Base-by-base conservation (phyloP, 2,797 vertebrate genomes). In the Pteropus rufus region DNA sequence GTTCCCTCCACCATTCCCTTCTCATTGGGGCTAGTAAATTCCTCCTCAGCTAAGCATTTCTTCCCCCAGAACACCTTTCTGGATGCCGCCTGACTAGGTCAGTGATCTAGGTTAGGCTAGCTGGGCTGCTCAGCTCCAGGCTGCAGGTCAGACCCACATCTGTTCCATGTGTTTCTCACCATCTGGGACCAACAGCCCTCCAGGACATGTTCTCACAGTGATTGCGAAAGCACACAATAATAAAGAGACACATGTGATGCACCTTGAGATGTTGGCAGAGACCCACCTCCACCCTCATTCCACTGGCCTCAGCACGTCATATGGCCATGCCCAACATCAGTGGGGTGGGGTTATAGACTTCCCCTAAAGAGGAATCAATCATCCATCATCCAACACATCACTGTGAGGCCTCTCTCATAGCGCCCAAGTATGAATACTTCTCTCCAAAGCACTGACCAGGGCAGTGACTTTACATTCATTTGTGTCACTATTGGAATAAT, bases 331-430 rank as follows among this genome's bases (percentile, higher is more conserved):
- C 64, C 54, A 54, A 2, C 46, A 4, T 12, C 23, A 12, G 11
- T 10, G 1, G 21, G 23, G 34, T 1, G 1, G 46, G 26, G 36
- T 6, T 12, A 5, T 2, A 0, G 6, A 10, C 19, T 10, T 23
- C 15, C 1, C 10, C 29, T 91, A 58, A 21, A 79, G 29, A 52
- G 26, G n/a, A 36, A 2, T 23, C 60, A 29, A 15, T 31, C 5
- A 3, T 31, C 29, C 60, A 15, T 31, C 31, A n/a, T 19, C 26
- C 23, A 16, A 1, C 0, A 2, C 1, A 0, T 39, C 56, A 15
- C 19, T 15, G 1, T 10, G 15, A 11, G 36, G 24, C 7, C 24
- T 52, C 7, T 26, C 19, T 23, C 16, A 4, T 0, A 18, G 29
- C 44, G 6, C 60, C 34, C 9, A 7, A n/a, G n/a, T 6, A 11